Evolutionary conservation across 2,797 vertebrate genomes (phyloP), one percentile per base, ranked within the genome.

Genomic region (Heteromormyrus szaboi): DNA sequence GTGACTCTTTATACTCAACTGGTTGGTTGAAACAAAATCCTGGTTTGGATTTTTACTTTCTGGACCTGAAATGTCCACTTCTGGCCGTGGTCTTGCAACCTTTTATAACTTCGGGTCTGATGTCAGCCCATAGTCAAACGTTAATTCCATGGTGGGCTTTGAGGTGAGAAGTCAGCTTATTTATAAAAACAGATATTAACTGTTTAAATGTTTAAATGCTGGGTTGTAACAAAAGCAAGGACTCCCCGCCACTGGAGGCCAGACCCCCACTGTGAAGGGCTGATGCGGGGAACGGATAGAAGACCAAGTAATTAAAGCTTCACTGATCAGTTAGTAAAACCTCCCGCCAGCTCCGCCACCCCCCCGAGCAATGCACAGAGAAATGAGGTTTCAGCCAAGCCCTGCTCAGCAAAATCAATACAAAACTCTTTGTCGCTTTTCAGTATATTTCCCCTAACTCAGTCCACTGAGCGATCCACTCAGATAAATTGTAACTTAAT

Each of bases 401-500:
- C 94, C 93, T 92, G 93, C 91, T 95, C 92, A 92, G 92, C 93
- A 95, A 96, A 97, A 97, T 97, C 96, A 96, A 97, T 95, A 96
- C 94, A 96, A 96, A 97, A 95, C 94, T 95, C 95, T 90, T 93
- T 93, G 93, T 89, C 92, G 96, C 95, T 95, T 93, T 93, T 94
- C 14, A 37, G 51, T 25, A 41, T 86, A 86, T 86, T 86, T 37
- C 94, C 93, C 93, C 93, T 90, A 93, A 93, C 95, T 92, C 93
- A 93, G 95, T 96, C 96, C 96, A 96, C 95, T 95, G 95, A 95
- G 94, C 94, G 7, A 14, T 95, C 94, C 95, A 93, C 93, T 96
- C 90, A 95, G 95, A 97, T 96, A 96, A 97, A 96, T 95, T 76
- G 94, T 96, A 97, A 97, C 94, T 97, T 96, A 95, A 97, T 96